These are phyloP conservation scores for Crotophaga sulcirostris DNA, from an alignment of 2,113 vertebrate genomes.

Conservation along the genomic window DNA sequence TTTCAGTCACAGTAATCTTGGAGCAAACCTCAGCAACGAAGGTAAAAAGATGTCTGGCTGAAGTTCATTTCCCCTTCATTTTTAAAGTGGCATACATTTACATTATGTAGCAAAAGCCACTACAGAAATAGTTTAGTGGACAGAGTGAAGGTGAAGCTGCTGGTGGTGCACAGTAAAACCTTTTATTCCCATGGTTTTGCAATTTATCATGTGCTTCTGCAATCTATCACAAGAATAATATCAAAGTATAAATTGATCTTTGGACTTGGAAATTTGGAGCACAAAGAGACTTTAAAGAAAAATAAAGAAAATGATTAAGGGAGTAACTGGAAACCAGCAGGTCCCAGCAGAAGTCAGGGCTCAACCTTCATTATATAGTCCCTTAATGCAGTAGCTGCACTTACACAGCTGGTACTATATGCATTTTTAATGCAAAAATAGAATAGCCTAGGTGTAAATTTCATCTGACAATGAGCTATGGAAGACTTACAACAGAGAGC, in stretches of 20 bases:
- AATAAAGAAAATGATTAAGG: neutral
- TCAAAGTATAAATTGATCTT: neutral
- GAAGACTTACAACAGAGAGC: conserved; percentile 57
- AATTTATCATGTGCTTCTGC: neutral
- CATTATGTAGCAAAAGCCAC: neutral
- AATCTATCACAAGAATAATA: neutral
- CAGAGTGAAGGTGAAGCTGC: neutral
- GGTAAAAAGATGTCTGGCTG: neutral
- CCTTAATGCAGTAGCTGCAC: neutral
- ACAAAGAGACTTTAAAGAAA: neutral
- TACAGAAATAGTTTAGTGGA: neutral
- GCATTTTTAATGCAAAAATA: neutral
- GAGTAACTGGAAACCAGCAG: neutral
- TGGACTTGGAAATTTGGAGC: neutral
- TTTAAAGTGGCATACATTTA: neutral
- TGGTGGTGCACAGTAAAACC: neutral
- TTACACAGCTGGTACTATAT: neutral
- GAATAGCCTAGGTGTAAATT: neutral
- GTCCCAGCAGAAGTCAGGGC: neutral
- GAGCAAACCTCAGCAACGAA: neutral
- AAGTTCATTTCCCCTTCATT: neutral
- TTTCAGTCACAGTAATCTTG: neutral
- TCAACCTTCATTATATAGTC: neutral
- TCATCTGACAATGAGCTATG: conserved; percentile 11
- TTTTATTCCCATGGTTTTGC: neutral